These are phyloP conservation scores for Hucho hucho DNA, from an alignment of 2,113 vertebrate genomes.

Conservation along the genomic window DNA sequence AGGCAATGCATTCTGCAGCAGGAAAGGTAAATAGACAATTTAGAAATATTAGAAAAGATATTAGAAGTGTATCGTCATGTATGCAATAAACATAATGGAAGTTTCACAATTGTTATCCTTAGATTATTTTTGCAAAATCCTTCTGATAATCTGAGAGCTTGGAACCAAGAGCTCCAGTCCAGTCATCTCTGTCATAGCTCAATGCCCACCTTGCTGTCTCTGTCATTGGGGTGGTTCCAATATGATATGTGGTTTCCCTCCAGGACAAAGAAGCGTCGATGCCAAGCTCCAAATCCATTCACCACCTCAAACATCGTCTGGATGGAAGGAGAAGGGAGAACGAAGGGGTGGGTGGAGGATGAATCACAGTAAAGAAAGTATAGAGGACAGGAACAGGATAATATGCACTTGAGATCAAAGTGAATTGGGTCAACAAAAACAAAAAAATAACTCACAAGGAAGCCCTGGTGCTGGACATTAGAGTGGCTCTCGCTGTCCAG, in stretches of 20 bases:
- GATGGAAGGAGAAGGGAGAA: not conserved
- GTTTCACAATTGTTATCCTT: no score
- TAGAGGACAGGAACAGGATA: not conserved
- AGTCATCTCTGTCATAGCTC: no score
- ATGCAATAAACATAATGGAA: no score
- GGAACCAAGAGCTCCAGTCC: no score
- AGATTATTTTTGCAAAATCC: no score
- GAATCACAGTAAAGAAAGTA: not conserved
- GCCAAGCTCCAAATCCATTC: constrained; percentile 76
- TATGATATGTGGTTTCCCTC: constrained; percentile 62
- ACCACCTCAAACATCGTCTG: constrained; percentile 80
- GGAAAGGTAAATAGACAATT: no score
- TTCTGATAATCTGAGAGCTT: no score
- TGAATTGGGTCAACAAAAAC: not conserved
- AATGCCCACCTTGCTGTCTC: constrained; percentile 64
- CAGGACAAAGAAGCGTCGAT: constrained; percentile 73
- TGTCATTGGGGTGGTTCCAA: constrained; percentile 78
- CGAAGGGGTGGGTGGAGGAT: not conserved
- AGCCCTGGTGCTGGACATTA: constrained; percentile 70
- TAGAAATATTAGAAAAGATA: no score
- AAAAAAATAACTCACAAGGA: constrained; percentile 67
- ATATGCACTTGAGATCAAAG: not conserved
- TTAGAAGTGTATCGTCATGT: no score
- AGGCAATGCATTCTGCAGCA: no score
- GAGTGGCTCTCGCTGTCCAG: constrained; percentile 73